Conservation (phyloP, 2,113 vertebrate species). For the Anseranas semipalmata region DNA sequence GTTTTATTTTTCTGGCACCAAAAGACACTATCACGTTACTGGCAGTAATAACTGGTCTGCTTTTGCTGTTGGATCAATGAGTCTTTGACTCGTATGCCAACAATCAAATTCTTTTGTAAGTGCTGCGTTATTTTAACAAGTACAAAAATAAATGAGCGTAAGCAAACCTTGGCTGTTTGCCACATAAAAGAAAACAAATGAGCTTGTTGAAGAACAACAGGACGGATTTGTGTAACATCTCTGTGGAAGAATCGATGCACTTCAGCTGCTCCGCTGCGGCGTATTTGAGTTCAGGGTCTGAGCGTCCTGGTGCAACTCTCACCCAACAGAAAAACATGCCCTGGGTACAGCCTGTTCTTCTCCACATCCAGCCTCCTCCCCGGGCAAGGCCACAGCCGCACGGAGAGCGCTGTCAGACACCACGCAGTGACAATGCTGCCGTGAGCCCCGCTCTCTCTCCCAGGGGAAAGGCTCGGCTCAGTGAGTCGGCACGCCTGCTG, state of each 20-base stretch:
- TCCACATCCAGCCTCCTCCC: background rate
- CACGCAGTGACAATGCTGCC: no score
- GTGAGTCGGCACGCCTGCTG: background rate
- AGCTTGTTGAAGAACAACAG: background rate
- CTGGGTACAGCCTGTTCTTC: background rate
- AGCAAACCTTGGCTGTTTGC: background rate
- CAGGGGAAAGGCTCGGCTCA: background rate
- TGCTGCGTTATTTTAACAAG: background rate
- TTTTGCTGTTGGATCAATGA: background rate
- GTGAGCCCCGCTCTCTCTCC: background rate
- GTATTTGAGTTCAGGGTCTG: background rate
- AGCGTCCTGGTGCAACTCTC: background rate
- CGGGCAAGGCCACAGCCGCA: background rate
- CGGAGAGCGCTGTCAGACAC: background rate
- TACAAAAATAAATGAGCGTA: background rate
- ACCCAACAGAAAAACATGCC: background rate
- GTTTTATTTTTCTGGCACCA: background rate
- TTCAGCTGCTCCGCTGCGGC: background rate
- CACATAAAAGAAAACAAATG: background rate
- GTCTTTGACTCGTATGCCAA: background rate
- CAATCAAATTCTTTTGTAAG: background rate
- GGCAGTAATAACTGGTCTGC: background rate
- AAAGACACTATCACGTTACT: background rate
- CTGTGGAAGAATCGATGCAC: rapidly evolving
- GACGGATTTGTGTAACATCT: background rate